Evolutionary conservation across 2,113 vertebrate species (phyloP).

Genomic region (Electrona antarctica): DNA sequence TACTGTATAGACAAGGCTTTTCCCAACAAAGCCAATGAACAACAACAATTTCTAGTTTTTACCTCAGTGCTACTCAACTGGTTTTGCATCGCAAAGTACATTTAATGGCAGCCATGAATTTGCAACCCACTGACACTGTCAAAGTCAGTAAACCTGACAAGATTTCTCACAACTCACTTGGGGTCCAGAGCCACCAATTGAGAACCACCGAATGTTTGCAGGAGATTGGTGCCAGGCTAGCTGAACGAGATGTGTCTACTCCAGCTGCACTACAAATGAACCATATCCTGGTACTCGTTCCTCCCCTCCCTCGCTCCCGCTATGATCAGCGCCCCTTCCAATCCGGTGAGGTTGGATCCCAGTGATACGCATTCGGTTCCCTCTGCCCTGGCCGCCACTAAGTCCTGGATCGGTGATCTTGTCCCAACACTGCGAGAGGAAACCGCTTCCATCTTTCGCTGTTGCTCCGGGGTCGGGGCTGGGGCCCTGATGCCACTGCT

Average conservation of each 20-base stretch:
- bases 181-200: not conserved
- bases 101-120: constrained; percentile 19
- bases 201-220: constrained; percentile 14
- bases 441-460: constrained; percentile 54
- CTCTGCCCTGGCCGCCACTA: constrained; percentile 37
- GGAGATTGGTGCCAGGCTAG: constrained; percentile 21
- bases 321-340: constrained; percentile 45
- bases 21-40: constrained; percentile 6
- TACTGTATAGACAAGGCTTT: not conserved
- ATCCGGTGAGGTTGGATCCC: constrained; percentile 12
- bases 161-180: not conserved
- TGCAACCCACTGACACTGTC: not conserved
- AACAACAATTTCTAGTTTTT: too few species aligned
- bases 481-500: constrained; percentile 60
- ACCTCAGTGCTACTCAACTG: constrained; percentile 13
- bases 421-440: too few species aligned
- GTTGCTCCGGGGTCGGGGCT: constrained; percentile 62
- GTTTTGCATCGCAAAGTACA: not conserved
- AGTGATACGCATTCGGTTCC: constrained; percentile 22
- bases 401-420: constrained; percentile 38
- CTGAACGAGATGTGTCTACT: too few species aligned
- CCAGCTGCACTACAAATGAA: constrained; percentile 54
- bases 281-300: constrained; percentile 58
- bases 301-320: constrained; percentile 37
- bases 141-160: constrained; percentile 10